Evolutionary conservation across 2,888 invertebrate genomes (phyloP).

Genomic region (Drosophila eohydei): DNA sequence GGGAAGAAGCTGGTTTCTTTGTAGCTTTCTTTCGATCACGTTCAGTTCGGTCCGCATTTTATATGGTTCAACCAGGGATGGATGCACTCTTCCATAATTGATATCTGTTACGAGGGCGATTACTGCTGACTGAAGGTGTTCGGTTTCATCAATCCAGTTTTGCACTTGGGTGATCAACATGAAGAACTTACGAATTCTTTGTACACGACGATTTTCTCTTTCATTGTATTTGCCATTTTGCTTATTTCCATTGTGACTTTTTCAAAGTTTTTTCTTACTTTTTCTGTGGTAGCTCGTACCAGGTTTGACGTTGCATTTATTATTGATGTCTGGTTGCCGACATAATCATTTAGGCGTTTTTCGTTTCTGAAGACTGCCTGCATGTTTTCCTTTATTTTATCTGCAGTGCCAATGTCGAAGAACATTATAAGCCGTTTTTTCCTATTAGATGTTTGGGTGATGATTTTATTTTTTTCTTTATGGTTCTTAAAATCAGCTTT

Average conservation of each 20-base stretch:
- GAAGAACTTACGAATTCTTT: constrained; percentile 6
- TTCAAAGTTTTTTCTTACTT: constrained; percentile 13
- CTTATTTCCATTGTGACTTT: constrained; percentile 4
- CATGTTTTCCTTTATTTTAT: too few species aligned
- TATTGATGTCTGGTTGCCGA: constrained; percentile 2
- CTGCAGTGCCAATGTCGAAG: too few species aligned
- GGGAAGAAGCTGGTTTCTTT: too few species aligned
- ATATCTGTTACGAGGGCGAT: too few species aligned
- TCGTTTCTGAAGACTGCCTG: neutral
- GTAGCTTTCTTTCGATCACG: too few species aligned
- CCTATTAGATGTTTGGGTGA: too few species aligned
- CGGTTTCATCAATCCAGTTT: neutral
- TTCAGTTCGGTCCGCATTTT: neutral
- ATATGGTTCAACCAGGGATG: neutral
- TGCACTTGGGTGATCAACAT: constrained; percentile 8
- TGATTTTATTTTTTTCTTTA: too few species aligned
- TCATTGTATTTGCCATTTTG: constrained; percentile 4
- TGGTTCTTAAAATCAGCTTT: too few species aligned
- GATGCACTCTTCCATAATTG: constrained; percentile 9
- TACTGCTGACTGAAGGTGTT: neutral
- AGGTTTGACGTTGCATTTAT: constrained; percentile 4
- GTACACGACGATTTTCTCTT: constrained; percentile 6
- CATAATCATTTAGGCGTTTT: neutral
- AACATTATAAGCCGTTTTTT: too few species aligned
- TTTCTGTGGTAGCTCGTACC: neutral